phyloP scores from a whole-genome alignment of 2,113 vertebrate species.

The Cololabis saira region DNA sequence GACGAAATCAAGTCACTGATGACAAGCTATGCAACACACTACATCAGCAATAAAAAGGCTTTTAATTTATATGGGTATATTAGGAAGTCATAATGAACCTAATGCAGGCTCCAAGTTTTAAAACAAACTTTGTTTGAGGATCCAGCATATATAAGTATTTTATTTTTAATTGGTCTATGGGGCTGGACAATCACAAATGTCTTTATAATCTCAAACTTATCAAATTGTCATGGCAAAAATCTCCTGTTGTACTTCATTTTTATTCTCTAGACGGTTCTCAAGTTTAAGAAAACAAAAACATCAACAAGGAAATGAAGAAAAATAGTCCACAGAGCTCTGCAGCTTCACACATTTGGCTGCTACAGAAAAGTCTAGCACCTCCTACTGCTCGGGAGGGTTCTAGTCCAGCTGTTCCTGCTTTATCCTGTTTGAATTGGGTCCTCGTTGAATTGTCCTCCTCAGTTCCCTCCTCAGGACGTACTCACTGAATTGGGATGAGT shows the following conservation, averaged over 20 bases:
- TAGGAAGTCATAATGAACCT: slow-evolving; percentile 73
- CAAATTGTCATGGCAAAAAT: slow-evolving; percentile 72
- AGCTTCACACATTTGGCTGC: slow-evolving; percentile 57
- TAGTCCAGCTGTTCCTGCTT: slow-evolving; percentile 99
- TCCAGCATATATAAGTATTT: slow-evolving; percentile 72
- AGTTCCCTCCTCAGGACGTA: slow-evolving; percentile 95
- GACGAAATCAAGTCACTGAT: slow-evolving; percentile 51
- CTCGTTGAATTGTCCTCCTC: slow-evolving; percentile 90
- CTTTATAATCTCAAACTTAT: slow-evolving; percentile 73
- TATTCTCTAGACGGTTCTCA: slow-evolving; percentile 70
- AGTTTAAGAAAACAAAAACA: slow-evolving; percentile 75
- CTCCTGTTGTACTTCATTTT: slow-evolving; percentile 66
- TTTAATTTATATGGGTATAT: slow-evolving; percentile 54
- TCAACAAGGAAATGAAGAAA: slow-evolving; percentile 70
- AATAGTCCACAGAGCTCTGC: slow-evolving; percentile 73
- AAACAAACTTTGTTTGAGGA: slow-evolving; percentile 82
- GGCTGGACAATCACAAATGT: slow-evolving; percentile 76
- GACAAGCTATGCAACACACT: slow-evolving; percentile 58
- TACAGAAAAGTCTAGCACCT: slow-evolving; percentile 75
- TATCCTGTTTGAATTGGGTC: slow-evolving; percentile 96
- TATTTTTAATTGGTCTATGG: slow-evolving; percentile 63
- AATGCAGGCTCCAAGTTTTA: slow-evolving; percentile 84
- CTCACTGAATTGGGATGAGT: slow-evolving; percentile 99
- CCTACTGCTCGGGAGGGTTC: slow-evolving; percentile 75
- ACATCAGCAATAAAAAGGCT: slow-evolving; percentile 56